Evolutionary conservation across 2,888 invertebrate species (phyloP).

Genomic region (Zaprionus bogoriensis): DNA sequence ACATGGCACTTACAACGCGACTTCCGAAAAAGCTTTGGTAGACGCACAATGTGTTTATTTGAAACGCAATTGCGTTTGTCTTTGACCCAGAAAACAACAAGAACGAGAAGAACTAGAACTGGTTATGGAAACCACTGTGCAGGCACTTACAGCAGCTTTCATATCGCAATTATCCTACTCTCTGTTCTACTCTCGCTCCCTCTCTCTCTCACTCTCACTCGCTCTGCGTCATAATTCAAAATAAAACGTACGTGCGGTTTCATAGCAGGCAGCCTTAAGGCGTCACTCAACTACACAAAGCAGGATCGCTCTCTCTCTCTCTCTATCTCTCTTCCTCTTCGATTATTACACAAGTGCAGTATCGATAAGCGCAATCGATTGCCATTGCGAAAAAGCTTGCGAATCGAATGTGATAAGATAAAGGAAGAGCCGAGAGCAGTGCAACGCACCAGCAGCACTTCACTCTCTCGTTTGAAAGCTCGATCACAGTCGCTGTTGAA

Average conservation of each 20-base stretch:
- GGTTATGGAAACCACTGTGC: neutral
- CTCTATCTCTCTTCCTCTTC: too few relatives aligned
- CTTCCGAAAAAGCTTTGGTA: conserved; percentile 30
- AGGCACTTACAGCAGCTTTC: neutral
- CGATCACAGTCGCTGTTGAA: conserved; percentile 50
- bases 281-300: neutral
- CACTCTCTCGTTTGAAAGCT: conserved; percentile 26
- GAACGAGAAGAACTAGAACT: conserved; percentile 3
- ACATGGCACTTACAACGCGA: conserved; percentile 21
- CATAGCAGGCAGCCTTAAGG: conserved; percentile 35
- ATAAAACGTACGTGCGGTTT: neutral
- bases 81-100: conserved; percentile 38
- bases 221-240: neutral
- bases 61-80: conserved; percentile 43
- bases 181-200: too few relatives aligned
- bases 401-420: conserved; percentile 48
- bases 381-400: conserved; percentile 6
- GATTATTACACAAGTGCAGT: neutral
- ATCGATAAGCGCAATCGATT: conserved; percentile 30
- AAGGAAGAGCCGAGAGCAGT: conserved; percentile 19
- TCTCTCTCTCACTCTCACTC: too few relatives aligned
- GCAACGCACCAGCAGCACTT: conserved; percentile 13
- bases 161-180: too few relatives aligned
- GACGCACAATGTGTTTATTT: conserved; percentile 51
- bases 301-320: too few relatives aligned